These are phyloP conservation scores for Mugil cephalus DNA, from an alignment of 2,113 vertebrate species.

Conservation along the genomic window DNA sequence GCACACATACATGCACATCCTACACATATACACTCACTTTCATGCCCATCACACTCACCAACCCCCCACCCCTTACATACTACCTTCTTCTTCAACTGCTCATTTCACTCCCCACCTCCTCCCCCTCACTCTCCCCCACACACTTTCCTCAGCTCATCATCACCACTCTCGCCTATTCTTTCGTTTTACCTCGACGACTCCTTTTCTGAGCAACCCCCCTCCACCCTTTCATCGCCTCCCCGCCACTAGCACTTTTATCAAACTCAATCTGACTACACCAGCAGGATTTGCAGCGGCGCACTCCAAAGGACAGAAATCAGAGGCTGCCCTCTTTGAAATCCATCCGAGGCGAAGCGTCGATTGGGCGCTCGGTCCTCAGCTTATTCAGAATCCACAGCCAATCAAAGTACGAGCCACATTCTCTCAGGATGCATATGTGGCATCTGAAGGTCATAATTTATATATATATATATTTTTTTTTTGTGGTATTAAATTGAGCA, in stretches of 20 bases:
- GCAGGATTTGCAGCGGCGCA: slow-evolving; percentile 17
- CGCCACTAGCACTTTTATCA: slow-evolving; percentile 42
- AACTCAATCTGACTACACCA: slow-evolving; percentile 51
- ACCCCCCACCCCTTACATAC: slow-evolving; percentile 35
- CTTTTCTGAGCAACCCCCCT: no score
- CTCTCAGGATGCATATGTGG: background rate
- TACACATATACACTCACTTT: no score
- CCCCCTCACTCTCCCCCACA: slow-evolving; percentile 8
- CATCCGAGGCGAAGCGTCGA: slow-evolving; percentile 23
- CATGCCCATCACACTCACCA: background rate
- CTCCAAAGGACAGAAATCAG: slow-evolving; percentile 18
- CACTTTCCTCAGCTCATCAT: background rate
- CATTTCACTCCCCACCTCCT: slow-evolving; percentile 16
- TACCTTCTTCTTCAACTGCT: slow-evolving; percentile 37
- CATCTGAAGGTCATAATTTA: slow-evolving; percentile 14
- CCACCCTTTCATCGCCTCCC: slow-evolving; percentile 30
- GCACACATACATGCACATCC: background rate
- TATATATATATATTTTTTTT: background rate
- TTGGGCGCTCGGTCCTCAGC: slow-evolving; percentile 38
- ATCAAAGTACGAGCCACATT: slow-evolving; percentile 34
- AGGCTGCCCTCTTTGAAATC: slow-evolving; percentile 13
- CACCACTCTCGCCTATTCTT: no score
- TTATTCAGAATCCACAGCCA: slow-evolving; percentile 41
- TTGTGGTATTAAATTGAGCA: background rate
- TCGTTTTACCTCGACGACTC: no score